phyloP scores from a whole-genome alignment of 2,888 invertebrate species.

The Buathra laborator region DNA sequence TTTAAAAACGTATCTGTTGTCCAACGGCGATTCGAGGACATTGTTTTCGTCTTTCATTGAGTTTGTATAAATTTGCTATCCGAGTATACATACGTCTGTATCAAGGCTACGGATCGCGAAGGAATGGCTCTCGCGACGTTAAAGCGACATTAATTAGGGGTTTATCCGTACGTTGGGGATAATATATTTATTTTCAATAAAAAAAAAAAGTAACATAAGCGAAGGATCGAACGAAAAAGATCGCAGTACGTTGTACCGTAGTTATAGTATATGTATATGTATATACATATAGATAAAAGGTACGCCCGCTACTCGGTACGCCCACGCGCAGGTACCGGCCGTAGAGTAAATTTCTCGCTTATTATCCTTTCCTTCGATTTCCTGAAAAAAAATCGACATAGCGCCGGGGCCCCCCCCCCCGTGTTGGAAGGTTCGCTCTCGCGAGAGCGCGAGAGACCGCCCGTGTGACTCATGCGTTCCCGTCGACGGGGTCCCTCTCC shows the following conservation, averaged over 20 bases:
- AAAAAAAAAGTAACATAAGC: slow-evolving; percentile 44
- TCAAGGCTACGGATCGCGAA: slow-evolving; percentile 16
- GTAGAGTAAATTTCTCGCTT: slow-evolving; percentile 83
- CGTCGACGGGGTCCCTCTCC: slow-evolving; percentile 69
- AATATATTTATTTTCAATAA: slow-evolving; percentile 58
- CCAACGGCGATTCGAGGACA: too few relatives aligned
- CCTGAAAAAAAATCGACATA: slow-evolving; percentile 73
- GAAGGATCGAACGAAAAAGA: slow-evolving; percentile 43
- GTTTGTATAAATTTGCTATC: slow-evolving; percentile 16
- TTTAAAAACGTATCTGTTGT: too few relatives aligned
- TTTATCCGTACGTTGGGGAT: slow-evolving; percentile 54
- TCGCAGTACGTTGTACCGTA: slow-evolving; percentile 40
- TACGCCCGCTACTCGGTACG: slow-evolving; percentile 69
- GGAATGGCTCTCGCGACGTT: slow-evolving; percentile 5
- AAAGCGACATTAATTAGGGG: slow-evolving; percentile 58
- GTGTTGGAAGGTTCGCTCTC: slow-evolving; percentile 53
- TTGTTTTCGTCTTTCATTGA: background rate
- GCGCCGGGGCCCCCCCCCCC: slow-evolving; percentile 61
- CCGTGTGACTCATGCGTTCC: slow-evolving; percentile 66
- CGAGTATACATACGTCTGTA: slow-evolving; percentile 10
- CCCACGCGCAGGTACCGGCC: slow-evolving; percentile 76
- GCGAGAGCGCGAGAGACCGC: slow-evolving; percentile 21
- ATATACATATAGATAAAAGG: slow-evolving; percentile 48
- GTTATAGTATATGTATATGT: background rate
- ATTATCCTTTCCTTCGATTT: slow-evolving; percentile 84